A percentile compares a stretch with the other conserved stretches of the same genome.
Conservation (phyloP, 2,797 vertebrate species). For the Sebastes hopkinsi region DNA sequence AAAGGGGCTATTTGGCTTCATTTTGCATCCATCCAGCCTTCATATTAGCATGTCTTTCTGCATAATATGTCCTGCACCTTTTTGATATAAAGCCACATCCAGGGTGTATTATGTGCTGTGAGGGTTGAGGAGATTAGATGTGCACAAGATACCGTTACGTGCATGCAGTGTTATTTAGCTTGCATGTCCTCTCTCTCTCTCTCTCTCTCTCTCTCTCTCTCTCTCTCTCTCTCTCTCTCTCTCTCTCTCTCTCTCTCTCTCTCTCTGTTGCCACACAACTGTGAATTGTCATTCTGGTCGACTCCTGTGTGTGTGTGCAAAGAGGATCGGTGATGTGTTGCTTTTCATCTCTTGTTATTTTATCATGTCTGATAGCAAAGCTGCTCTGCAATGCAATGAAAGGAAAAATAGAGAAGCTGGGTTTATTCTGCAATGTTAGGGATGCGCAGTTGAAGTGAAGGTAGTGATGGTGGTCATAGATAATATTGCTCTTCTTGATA, state of each 20-base stretch:
- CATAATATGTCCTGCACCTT: neutral
- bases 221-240: too few relatives aligned
- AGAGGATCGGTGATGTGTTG: neutral
- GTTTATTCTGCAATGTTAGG: neutral
- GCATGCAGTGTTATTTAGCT: constrained; percentile 4
- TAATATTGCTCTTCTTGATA: constrained; percentile 28
- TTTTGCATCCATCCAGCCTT: too few relatives aligned
- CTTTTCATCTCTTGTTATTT: neutral
- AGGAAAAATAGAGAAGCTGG: neutral
- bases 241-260: neutral
- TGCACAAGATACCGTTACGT: neutral
- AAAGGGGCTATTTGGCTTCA: too few relatives aligned
- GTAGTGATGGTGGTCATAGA: constrained; percentile 14
- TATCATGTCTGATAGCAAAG: neutral
- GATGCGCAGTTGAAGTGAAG: neutral
- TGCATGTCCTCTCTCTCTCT: neutral
- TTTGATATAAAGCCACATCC: neutral
- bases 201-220: neutral
- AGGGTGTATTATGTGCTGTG: neutral
- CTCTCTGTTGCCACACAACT: neutral
- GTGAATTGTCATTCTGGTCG: constrained; percentile 40
- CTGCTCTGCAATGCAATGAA: neutral
- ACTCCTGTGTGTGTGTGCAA: neutral
- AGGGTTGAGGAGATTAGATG: neutral
- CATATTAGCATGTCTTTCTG: neutral